A percentile compares a stretch with the other conserved stretches of the same genome.
Conservation (phyloP, 1,140 invertebrate genomes). For the Heliconius hewitsoni region DNA sequence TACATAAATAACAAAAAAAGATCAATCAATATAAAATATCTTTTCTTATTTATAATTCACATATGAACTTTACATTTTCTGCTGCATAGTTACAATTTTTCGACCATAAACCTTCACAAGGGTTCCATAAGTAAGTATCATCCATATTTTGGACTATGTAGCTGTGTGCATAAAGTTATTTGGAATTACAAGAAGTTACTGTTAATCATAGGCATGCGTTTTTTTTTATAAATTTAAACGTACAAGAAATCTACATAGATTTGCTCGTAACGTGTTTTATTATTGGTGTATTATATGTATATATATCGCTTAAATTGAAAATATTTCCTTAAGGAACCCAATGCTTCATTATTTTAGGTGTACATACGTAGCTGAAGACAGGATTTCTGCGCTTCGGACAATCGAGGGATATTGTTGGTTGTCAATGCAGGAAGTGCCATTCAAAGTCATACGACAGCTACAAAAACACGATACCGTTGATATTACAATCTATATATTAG, state of each 20-base stretch:
- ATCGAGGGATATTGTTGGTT: constrained; percentile 58
- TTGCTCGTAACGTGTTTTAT: neutral
- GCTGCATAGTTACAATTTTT: neutral
- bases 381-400: constrained; percentile 76
- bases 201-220: no score
- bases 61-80: neutral
- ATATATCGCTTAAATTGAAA: neutral
- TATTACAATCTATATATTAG: neutral
- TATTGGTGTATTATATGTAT: neutral
- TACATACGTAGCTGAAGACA: constrained; percentile 71
- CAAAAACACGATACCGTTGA: neutral
- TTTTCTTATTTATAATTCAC: neutral
- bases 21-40: neutral
- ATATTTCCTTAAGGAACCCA: constrained; percentile 35
- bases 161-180: neutral
- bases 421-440: constrained; percentile 51
- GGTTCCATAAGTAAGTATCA: constrained; percentile 3
- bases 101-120: neutral
- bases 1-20: neutral
- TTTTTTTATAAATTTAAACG: no score
- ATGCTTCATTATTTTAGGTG: neutral
- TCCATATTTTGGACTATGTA: neutral
- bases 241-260: no score
- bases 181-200: neutral
- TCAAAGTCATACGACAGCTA: constrained; percentile 16